Evolutionary conservation across 35 echinoderm and acorn worm species (phyloP), one percentile per base, ranked within the genome.

Genomic region (Amphiura filiformis): DNA sequence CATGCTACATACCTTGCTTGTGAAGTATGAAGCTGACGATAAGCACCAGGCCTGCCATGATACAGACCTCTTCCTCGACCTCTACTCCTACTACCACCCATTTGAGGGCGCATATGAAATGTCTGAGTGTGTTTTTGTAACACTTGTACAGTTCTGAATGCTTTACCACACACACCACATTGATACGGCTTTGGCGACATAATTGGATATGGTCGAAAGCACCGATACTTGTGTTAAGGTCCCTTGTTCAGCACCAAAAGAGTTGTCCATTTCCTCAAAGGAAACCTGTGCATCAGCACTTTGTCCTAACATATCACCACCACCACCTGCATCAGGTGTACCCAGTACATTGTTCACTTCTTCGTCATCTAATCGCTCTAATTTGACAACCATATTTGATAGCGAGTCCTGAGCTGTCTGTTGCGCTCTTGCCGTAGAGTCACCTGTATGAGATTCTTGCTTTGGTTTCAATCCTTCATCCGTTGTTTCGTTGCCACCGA

Each of bases 181-280:
- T 70, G 61, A n/a, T 70, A 70, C 11, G 61, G 61, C 26, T 70
- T 70, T 70, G 61, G 61, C 61, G 61, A 70, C 61, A 70, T 70
- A 26, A 70, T 70, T 26, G 61, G 61, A 30, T 70, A 70, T 15
- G 61, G 61, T n/a, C 26, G 61, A 30, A n/a, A 70, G 17, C 61
- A 52, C 44, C 61, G 2, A 18, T 30, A n/a, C 26, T 30, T 30
- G 61, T 18, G 28, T 70, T n/a, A n/a, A n/a, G n/a, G n/a, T 23
- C 28, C 26, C 61, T n/a, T 70, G 61, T 70, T n/a, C 61, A 70
- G 61, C 26, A 70, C 26, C 28, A 30, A 70, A 70, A 30, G 61
- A 70, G 28, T 70, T 70, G 26, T 70, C 61, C 7, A 70, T 13
- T 3, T 18, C 2, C 3, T 18, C 28, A 70, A 70, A 70, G 2